Conservation (phyloP, 2,797 vertebrate genomes). For the Thunnus albacares region DNA sequence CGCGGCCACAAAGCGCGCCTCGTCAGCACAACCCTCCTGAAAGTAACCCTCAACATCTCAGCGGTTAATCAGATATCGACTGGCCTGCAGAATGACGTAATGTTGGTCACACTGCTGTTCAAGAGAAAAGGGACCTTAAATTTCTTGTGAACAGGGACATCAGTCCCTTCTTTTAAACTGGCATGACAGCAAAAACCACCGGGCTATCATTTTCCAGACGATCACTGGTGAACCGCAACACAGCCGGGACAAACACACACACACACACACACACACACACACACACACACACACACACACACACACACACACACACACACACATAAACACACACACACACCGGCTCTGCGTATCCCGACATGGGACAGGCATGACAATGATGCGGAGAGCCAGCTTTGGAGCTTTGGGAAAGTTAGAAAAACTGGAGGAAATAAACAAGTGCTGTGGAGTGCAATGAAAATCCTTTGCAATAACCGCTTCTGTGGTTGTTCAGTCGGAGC, state of each 20-base stretch:
- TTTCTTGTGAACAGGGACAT: constrained; percentile 28
- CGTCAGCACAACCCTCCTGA: constrained; percentile 88
- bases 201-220: constrained; percentile 40
- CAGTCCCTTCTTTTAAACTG: constrained; percentile 21
- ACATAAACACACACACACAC: constrained; percentile 18
- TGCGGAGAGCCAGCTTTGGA: constrained; percentile 43
- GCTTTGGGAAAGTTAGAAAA: not conserved
- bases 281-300: constrained; percentile 15
- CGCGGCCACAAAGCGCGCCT: constrained; percentile 78
- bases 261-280: constrained; percentile 4
- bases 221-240: constrained; percentile 59
- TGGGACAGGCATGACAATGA: constrained; percentile 75
- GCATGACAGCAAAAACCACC: constrained; percentile 19
- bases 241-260: constrained; percentile 42
- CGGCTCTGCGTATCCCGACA: constrained; percentile 72
- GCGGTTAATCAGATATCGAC: constrained; percentile 92
- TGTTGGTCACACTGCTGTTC: constrained; percentile 77
- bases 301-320: constrained; percentile 4
- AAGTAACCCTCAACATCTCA: constrained; percentile 86
- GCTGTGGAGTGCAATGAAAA: constrained; percentile 16
- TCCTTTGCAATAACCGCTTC: not conserved
- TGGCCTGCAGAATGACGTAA: constrained; percentile 97
- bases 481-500: not conserved
- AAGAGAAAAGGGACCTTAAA: constrained; percentile 50
- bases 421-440: not conserved